Base-by-base conservation (phyloP, 2,888 invertebrate species). In the Mimachlamys varia region DNA sequence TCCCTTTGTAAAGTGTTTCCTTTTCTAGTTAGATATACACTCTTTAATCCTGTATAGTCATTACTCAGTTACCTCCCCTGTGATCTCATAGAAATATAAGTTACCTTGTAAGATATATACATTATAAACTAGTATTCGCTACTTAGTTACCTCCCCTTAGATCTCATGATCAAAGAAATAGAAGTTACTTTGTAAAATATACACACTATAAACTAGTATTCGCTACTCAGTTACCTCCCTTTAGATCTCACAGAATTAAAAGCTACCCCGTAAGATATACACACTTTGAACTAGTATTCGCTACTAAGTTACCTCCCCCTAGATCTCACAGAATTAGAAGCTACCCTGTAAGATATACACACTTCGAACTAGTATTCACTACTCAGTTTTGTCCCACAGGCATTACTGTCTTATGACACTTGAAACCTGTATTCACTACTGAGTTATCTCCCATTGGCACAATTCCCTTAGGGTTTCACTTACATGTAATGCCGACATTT, bases 191-290 rank as follows among this genome's bases (percentile, higher is more conserved):
- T 62, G 62, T 17, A n/a, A 62, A n/a, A n/a, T n/a, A 22, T 44
- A 7, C 22, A 62, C n/a, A 62, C 22, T 62, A 17, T 44, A 22
- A n/a, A 62, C 22, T 4, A 3, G 3, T 22, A 62, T 22, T 62
- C 62, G 22, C n/a, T 62, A 62, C 62, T 62, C n/a, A 62, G 62
- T 62, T 62, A 62, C n/a, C 62, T 62, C 62, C 62, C 62, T 22
- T 62, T 62, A n/a, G 22, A n/a, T 3, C 22, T 62, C n/a, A n/a
- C n/a, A n/a, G n/a, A n/a, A n/a, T n/a, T n/a, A n/a, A n/a, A n/a
- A n/a, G 22, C 10, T n/a, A n/a, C 62, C 62, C 22, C n/a, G 62
- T n/a, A n/a, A 62, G n/a, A 62, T n/a, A 62, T 22, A 7, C 22
- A 62, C 44, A 44, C 44, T n/a, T 62, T n/a, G 3, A n/a, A n/a